These are phyloP conservation scores for Lagorchestes hirsutus DNA, from an alignment of 2,797 vertebrate genomes.

Conservation along the genomic window DNA sequence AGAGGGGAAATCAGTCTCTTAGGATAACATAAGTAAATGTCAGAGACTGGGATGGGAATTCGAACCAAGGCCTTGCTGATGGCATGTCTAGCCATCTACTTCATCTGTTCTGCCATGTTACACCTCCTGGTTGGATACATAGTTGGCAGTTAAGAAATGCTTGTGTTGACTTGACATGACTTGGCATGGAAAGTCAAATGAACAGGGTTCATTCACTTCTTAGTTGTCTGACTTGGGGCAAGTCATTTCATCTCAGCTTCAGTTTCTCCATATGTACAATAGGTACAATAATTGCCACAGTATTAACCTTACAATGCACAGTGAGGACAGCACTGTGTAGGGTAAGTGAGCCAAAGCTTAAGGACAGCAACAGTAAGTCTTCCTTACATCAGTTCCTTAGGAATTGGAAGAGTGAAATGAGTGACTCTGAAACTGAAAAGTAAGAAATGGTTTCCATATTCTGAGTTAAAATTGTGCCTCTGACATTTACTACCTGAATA, in stretches of 20 bases:
- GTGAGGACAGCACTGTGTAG: not conserved
- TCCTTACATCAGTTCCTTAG: not conserved
- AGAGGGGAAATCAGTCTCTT: not conserved
- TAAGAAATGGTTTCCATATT: not conserved
- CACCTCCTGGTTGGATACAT: not conserved
- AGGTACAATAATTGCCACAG: not conserved
- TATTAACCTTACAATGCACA: not conserved
- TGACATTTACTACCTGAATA: not conserved
- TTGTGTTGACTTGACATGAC: not conserved
- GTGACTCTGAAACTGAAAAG: not conserved
- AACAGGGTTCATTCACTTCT: not conserved
- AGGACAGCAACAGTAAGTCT: not conserved
- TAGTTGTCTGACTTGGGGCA: not conserved
- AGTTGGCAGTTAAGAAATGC: not conserved
- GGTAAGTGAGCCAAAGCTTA: not conserved
- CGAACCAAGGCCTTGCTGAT: not conserved
- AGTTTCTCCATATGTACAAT: not conserved
- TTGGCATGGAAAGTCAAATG: not conserved
- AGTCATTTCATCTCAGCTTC: not conserved
- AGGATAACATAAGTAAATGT: not conserved
- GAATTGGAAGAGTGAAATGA: not conserved
- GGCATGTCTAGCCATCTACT: not conserved
- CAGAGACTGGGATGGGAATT: not conserved
- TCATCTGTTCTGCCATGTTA: not conserved
- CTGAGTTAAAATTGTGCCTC: not conserved